Base-by-base conservation (phyloP, 2,113 vertebrate species). In the Theristicus caerulescens region DNA sequence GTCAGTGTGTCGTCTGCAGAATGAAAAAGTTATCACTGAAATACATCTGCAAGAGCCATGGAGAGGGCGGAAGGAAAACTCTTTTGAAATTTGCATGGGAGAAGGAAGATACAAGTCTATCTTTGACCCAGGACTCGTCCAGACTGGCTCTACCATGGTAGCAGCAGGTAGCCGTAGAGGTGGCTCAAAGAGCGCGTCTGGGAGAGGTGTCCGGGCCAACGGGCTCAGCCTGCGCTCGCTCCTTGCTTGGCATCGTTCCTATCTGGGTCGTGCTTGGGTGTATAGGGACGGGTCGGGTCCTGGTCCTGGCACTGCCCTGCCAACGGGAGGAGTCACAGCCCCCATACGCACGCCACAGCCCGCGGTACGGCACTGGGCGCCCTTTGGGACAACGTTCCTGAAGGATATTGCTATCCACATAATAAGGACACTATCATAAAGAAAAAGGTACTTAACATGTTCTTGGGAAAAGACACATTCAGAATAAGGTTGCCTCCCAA, bases 311-410 rank as follows among this genome's bases (percentile, higher is more conserved):
- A 3, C 49, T 7, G 31, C 10, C 29, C 65, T 12, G 11, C 11
- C 6, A 6, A 13, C 10, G 36, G 29, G 42, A 27, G 14, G n/a
- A 44, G 21, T 12, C 26, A 26, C 36, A 6, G 46, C 5, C 11
- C 40, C 31, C 36, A 0, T 1, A 9, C 57, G 10, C 22, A 18
- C 5, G 1, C 44, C 13, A 6, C 36, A 9, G 44, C 44, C 42
- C 9, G 1, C 7, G 3, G 26, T 2, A 36, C 1, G 4, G 51
- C 72, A 8, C 4, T 5, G 27, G 47, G 17, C 5, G 3, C 46
- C 20, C 73, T 11, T 1, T 7, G 38, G 84, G 20, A 42, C 13
- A 25, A 3, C 4, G 4, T 0, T 38, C 8, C 24, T 18, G 34
- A 19, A 52, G 38, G 46, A 16, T 32, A 10, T 24, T 6, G 7